A percentile compares a stretch with the other conserved stretches of the same genome.
phyloP scores from a whole-genome alignment of 2,888 invertebrate genomes.

The Taenaris catops region DNA sequence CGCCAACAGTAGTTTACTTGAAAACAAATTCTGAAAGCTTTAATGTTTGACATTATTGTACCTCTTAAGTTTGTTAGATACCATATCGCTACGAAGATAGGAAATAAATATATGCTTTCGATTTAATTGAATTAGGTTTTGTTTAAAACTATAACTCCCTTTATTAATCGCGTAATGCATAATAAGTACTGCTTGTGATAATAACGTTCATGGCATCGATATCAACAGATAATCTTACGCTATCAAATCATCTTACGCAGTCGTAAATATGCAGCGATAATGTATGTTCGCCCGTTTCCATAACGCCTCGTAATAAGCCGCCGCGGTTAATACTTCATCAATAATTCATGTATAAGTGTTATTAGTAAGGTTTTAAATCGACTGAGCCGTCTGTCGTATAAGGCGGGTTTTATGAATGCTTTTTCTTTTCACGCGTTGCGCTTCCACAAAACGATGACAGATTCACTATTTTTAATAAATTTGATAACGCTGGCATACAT shows the following conservation, averaged over 20 bases:
- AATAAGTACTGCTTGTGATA: slow-evolving; percentile 10
- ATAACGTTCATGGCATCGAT: slow-evolving; percentile 9
- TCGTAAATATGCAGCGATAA: slow-evolving; percentile 47
- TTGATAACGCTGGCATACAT: too few species aligned
- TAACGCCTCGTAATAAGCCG: slow-evolving; percentile 51
- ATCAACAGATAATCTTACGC: slow-evolving; percentile 14
- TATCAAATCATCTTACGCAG: slow-evolving; percentile 16
- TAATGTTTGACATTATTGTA: too few species aligned
- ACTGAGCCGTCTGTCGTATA: slow-evolving; percentile 16
- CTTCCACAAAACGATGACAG: too few species aligned
- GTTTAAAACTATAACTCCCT: slow-evolving; percentile 7
- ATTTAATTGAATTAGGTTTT: slow-evolving; percentile 5
- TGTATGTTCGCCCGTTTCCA: slow-evolving; percentile 46
- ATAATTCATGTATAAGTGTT: slow-evolving; percentile 52
- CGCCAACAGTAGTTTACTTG: too few species aligned
- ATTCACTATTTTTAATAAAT: too few species aligned
- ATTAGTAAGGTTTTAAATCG: slow-evolving; percentile 32
- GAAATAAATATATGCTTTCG: slow-evolving; percentile 3
- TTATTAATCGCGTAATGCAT: slow-evolving; percentile 11
- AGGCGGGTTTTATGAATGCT: slow-evolving; percentile 12
- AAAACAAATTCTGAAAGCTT: too few species aligned
- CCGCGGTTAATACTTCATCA: slow-evolving; percentile 48
- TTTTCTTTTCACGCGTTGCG: slow-evolving; percentile 5
- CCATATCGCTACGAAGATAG: slow-evolving; percentile 1
- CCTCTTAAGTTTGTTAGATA: too few species aligned